These are phyloP conservation scores for Dendroctonus ponderosae DNA, from an alignment of 1,140 invertebrate species.

Conservation along the genomic window DNA sequence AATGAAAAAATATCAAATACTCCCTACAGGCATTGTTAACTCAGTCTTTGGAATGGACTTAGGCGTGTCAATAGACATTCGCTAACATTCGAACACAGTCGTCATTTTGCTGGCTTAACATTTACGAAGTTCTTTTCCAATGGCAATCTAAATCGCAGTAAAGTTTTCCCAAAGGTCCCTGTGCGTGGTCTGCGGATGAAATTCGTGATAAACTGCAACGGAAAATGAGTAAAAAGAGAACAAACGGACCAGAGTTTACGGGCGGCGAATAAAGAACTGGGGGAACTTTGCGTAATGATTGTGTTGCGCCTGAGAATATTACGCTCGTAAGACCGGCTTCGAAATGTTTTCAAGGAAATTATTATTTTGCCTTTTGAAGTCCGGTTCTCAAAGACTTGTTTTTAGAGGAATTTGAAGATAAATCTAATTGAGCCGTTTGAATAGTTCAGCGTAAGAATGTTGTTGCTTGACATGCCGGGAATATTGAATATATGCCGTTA, in stretches of 20 bases:
- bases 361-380: conserved; percentile 13
- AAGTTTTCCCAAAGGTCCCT: conserved; percentile 5
- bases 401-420: not conserved
- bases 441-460: too few relatives aligned
- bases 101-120: conserved; percentile 4
- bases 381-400: conserved; percentile 6
- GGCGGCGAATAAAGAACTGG: not conserved
- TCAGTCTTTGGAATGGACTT: too few relatives aligned
- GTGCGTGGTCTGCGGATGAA: not conserved
- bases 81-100: not conserved
- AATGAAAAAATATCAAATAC: too few relatives aligned
- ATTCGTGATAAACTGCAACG: conserved; percentile 8
- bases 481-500: too few relatives aligned
- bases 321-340: conserved; percentile 3
- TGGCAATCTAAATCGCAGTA: not conserved
- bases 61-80: too few relatives aligned
- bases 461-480: too few relatives aligned
- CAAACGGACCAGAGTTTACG: not conserved
- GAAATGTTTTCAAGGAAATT: conserved; percentile 16
- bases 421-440: too few relatives aligned
- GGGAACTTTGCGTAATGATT: conserved; percentile 17
- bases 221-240: not conserved
- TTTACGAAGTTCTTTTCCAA: conserved; percentile 8
- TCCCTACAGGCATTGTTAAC: too few relatives aligned
- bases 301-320: conserved; percentile 21